Evolutionary conservation across 2,888 invertebrate species (phyloP).

Genomic region (Sminthurinus aureus): DNA sequence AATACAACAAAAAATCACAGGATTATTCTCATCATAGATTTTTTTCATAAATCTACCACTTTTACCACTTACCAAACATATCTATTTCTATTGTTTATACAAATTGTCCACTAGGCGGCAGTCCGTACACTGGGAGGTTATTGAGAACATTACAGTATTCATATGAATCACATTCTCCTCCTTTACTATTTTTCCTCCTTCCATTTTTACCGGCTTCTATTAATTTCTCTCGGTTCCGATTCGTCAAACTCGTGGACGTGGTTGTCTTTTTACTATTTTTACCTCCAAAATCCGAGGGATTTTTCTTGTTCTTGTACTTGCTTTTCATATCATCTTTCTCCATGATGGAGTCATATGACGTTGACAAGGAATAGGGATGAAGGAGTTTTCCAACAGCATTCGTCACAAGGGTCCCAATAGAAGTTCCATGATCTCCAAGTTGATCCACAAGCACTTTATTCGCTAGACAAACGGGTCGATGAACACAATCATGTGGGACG

Average conservation of each 20-base stretch:
- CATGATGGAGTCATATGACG: too few relatives aligned
- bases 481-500: conserved; percentile 63
- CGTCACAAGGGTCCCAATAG: conserved; percentile 23
- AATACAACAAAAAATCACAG: too few relatives aligned
- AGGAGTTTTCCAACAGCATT: conserved; percentile 24
- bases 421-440: conserved; percentile 31
- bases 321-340: neutral
- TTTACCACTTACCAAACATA: neutral
- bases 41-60: neutral
- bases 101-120: conserved; percentile 32
- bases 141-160: conserved; percentile 18
- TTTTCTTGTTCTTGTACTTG: neutral
- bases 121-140: conserved; percentile 24
- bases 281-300: neutral
- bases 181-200: neutral
- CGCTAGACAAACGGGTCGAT: conserved; percentile 30
- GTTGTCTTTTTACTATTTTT: neutral
- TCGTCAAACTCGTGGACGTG: neutral
- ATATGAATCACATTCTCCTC: conserved; percentile 13
- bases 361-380: neutral
- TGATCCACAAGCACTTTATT: conserved; percentile 28
- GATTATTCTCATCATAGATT: too few relatives aligned
- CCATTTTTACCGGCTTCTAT: conserved; percentile 27
- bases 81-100: neutral
- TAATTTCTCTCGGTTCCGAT: conserved; percentile 3